Percentiles rank a stretch among this genome's conserved stretches.
phyloP scores from a whole-genome alignment of 2,113 vertebrate genomes.

The Sisor rabdophorus region DNA sequence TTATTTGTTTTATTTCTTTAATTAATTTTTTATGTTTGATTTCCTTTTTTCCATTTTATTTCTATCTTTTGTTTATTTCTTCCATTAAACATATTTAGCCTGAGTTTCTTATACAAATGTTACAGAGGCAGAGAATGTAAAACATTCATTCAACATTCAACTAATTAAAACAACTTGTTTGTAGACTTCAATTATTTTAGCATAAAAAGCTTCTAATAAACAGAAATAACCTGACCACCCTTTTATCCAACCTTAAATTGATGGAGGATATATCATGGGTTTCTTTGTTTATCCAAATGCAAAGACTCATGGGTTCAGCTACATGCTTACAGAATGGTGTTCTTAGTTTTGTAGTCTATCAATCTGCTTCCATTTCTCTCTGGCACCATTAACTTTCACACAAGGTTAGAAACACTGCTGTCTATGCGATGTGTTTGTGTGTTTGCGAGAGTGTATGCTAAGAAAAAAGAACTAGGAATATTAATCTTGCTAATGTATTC shows the following conservation, averaged over 20 bases:
- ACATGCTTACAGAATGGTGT: background rate
- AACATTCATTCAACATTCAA: too few relatives aligned
- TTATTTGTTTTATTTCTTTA: too few relatives aligned
- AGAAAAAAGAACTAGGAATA: slow-evolving; percentile 6
- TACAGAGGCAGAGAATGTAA: too few relatives aligned
- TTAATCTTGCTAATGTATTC: slow-evolving; percentile 27
- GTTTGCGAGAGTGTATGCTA: background rate
- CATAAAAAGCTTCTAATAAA: background rate
- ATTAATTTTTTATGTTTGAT: too few relatives aligned
- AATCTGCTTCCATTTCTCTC: slow-evolving; percentile 20
- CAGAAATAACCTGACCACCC: background rate
- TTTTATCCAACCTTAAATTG: background rate
- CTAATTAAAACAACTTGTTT: too few relatives aligned
- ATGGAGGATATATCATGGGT: background rate
- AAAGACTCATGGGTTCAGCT: background rate
- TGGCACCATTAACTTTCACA: slow-evolving; percentile 51
- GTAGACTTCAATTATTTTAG: too few relatives aligned
- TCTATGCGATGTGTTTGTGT: slow-evolving; percentile 5
- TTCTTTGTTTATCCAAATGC: background rate
- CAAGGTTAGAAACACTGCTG: slow-evolving; percentile 47
- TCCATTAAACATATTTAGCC: too few relatives aligned
- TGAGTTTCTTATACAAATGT: too few relatives aligned
- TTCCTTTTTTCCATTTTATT: too few relatives aligned
- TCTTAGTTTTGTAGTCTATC: slow-evolving; percentile 10
- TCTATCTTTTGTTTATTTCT: too few relatives aligned